Percentiles rank a stretch among this genome's conserved stretches.
These are phyloP conservation scores for Chondrosia reniformis DNA, from an alignment of 37 sponge, comb jelly and placozoan species.

Conservation along the genomic window DNA sequence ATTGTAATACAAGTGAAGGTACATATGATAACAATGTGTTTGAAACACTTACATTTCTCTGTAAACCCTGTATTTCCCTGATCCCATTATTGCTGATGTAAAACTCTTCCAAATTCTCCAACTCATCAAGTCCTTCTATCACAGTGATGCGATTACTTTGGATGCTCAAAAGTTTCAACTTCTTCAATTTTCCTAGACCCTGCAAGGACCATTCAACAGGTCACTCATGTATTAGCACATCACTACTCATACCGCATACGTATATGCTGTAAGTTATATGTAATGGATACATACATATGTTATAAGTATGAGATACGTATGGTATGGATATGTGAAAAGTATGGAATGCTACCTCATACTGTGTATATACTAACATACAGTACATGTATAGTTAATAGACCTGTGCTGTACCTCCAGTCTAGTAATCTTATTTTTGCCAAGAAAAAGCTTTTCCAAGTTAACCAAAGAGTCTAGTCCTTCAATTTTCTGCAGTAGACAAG, in stretches of 20 bases:
- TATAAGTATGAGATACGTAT: too few species aligned
- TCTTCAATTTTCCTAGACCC: conserved; percentile 55
- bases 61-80: conserved; percentile 63
- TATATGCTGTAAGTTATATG: too few species aligned
- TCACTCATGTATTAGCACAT: too few species aligned
- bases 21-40: too few species aligned
- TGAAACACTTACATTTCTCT: conserved; percentile 34
- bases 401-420: conserved; percentile 51
- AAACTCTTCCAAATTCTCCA: conserved; percentile 69
- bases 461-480: conserved; percentile 77
- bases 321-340: too few species aligned
- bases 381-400: background rate
- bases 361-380: too few species aligned
- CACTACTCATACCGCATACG: background rate
- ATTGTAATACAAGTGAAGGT: too few species aligned
- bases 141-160: conserved; percentile 76
- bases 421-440: conserved; percentile 87
- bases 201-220: conserved; percentile 5
- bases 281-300: background rate
- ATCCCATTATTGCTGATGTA: conserved; percentile 89
- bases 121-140: conserved; percentile 68
- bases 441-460: conserved; percentile 76
- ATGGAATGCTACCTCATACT: too few species aligned
- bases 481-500: conserved; percentile 53
- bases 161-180: conserved; percentile 62